Percentiles rank a stretch among this genome's conserved stretches.
These are phyloP conservation scores for Mirza zaza DNA, from an alignment of 2,113 vertebrate species.

Conservation along the genomic window DNA sequence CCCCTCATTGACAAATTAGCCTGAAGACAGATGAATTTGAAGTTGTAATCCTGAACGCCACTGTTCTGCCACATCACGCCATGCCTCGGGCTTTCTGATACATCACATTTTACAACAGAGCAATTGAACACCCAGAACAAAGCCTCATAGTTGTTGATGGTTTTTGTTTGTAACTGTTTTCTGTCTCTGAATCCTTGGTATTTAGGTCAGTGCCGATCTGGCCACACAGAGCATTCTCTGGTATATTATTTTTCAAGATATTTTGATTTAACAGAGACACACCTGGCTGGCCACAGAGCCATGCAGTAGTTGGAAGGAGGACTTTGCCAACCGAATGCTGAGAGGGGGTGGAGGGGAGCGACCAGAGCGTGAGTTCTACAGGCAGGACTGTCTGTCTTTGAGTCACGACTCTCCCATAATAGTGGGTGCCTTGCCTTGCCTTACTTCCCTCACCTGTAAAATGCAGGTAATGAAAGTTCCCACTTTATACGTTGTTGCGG, in stretches of 20 bases:
- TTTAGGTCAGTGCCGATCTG: neutral
- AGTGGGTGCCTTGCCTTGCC: no score
- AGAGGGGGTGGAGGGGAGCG: neutral
- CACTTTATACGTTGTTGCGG: neutral
- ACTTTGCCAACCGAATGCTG: neutral
- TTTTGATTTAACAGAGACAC: neutral
- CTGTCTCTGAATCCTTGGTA: no score
- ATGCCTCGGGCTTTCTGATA: neutral
- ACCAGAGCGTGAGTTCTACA: neutral
- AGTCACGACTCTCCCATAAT: neutral
- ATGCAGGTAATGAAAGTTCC: neutral
- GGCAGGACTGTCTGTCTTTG: no score
- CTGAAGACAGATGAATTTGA: neutral
- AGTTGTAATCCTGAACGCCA: neutral
- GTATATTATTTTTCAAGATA: neutral
- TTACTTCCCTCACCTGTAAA: neutral
- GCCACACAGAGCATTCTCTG: neutral
- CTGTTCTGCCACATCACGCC: rapidly evolving
- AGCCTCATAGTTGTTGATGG: neutral
- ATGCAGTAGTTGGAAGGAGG: neutral
- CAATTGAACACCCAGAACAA: neutral
- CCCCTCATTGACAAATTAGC: neutral
- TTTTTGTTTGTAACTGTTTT: neutral
- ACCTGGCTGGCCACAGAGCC: neutral
- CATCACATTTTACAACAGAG: neutral